A percentile compares a stretch with the other conserved stretches of the same genome.
Conservation (phyloP, 2,888 invertebrate species). For the Diploptera punctata region DNA sequence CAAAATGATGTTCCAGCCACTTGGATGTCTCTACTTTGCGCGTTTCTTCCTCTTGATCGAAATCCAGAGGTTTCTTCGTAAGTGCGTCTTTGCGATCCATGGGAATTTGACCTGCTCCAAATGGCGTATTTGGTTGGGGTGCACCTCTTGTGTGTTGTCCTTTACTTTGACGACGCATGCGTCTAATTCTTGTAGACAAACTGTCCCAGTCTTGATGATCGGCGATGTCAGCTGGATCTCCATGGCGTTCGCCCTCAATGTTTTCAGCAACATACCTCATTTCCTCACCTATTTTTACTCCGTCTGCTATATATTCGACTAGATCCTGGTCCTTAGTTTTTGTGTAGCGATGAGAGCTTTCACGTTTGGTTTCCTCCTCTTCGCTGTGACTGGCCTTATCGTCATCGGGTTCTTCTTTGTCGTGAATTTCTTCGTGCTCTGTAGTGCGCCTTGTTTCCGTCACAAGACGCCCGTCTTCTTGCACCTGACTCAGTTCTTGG, state of each 20-base stretch:
- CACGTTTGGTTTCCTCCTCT: conserved; percentile 58
- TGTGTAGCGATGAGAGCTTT: conserved; percentile 67
- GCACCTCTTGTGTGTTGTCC: conserved; percentile 40
- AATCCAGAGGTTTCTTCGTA: conserved; percentile 81
- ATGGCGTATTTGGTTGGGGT: background rate
- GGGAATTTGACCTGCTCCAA: conserved; percentile 33
- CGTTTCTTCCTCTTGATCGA: conserved; percentile 88
- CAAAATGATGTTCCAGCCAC: conserved; percentile 91
- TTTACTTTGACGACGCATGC: conserved; percentile 61
- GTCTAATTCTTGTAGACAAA: conserved; percentile 75
- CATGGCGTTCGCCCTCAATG: conserved; percentile 76
- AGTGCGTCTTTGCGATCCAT: conserved; percentile 81
- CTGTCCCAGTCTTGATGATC: conserved; percentile 78
- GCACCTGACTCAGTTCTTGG: conserved; percentile 45
- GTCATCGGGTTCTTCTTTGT: conserved; percentile 77
- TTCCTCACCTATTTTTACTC: conserved; percentile 79
- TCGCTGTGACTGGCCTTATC: conserved; percentile 56
- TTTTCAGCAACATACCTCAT: conserved; percentile 83
- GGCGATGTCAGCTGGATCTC: conserved; percentile 64
- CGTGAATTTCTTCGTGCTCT: conserved; percentile 81
- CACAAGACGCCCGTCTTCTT: conserved; percentile 77
- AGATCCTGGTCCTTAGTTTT: conserved; percentile 82
- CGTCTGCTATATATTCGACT: conserved; percentile 84
- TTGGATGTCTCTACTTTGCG: conserved; percentile 89
- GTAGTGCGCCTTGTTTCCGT: conserved; percentile 84